phyloP scores from a whole-genome alignment of 2,113 vertebrate species.

The Ailuropoda melanoleuca region DNA sequence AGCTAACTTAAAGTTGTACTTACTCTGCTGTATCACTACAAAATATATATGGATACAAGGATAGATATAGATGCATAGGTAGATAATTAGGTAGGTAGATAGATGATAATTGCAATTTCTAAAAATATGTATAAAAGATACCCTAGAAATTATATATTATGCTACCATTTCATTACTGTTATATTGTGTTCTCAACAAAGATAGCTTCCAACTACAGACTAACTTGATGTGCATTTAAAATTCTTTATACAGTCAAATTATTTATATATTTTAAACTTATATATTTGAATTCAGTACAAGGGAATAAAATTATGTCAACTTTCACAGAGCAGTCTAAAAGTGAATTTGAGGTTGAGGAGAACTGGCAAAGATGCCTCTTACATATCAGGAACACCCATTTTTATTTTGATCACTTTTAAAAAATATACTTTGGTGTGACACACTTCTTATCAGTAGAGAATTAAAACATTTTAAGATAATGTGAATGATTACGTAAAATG shows the following conservation, averaged over 20 bases:
- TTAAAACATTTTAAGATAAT: not conserved
- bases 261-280: not conserved
- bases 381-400: conserved; percentile 70
- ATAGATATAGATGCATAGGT: not conserved
- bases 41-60: not conserved
- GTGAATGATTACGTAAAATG: not conserved
- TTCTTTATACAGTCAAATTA: conserved; percentile 50
- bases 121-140: not conserved
- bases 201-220: conserved; percentile 40
- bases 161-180: not conserved
- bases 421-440: not conserved
- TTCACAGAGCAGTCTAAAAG: not conserved
- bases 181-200: not conserved
- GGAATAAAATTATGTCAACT: conserved; percentile 43
- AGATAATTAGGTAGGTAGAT: not conserved
- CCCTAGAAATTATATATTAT: no score
- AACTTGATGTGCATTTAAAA: conserved; percentile 47
- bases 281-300: conserved; percentile 57
- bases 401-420: not conserved
- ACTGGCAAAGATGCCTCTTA: not conserved
- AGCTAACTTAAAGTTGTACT: not conserved
- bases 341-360: not conserved
- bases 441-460: not conserved
- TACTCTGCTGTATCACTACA: not conserved
- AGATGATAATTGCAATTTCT: not conserved